phyloP scores from a whole-genome alignment of 2,113 vertebrate genomes.

The Benitochromis conjunctus region DNA sequence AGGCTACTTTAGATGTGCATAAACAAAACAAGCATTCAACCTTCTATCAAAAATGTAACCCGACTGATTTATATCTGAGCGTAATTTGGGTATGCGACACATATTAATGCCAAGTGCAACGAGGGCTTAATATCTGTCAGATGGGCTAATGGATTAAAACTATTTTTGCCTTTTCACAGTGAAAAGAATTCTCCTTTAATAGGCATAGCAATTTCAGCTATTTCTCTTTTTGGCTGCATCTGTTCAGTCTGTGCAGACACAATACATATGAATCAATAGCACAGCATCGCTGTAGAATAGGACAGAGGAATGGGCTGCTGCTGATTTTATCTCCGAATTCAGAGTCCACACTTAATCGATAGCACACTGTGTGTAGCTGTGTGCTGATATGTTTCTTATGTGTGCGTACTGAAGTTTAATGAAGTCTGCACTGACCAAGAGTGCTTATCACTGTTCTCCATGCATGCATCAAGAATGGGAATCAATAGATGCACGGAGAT shows the following conservation, averaged over 20 bases:
- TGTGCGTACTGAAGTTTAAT: neutral
- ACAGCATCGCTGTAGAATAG: neutral
- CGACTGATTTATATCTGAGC: neutral
- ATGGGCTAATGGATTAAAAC: neutral
- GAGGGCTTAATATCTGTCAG: constrained; percentile 15
- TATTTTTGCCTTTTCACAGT: constrained; percentile 4
- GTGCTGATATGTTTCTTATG: neutral
- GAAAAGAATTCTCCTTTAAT: neutral
- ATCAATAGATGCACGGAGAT: neutral
- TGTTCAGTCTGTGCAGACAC: neutral
- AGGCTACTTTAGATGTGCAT: neutral
- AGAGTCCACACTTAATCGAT: constrained; percentile 4
- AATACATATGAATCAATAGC: constrained; percentile 13
- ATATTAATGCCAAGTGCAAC: neutral
- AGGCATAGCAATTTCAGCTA: neutral
- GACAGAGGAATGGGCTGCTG: neutral
- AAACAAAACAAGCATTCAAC: neutral
- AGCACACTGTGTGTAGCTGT: neutral
- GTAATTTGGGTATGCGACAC: neutral
- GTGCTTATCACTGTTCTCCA: constrained; percentile 15
- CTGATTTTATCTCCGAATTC: constrained; percentile 16
- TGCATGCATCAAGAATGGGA: neutral
- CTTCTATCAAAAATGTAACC: neutral
- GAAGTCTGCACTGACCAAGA: neutral
- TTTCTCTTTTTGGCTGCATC: neutral